Base-by-base conservation (phyloP, 1,140 invertebrate genomes). In the Brachionus asplanchnoidis region DNA sequence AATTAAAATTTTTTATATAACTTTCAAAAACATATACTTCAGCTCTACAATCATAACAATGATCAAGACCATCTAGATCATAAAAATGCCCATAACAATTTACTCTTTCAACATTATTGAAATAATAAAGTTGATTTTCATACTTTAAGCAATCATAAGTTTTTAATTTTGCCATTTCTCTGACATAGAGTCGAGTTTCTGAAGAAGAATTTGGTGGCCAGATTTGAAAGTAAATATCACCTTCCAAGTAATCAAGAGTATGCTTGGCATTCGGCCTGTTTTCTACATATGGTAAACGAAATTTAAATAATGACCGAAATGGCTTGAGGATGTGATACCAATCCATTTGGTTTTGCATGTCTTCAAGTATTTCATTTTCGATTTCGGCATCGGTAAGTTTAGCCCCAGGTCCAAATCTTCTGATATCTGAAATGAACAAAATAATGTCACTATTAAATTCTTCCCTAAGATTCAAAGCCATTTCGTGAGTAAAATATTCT, bases 21-120 rank as follows among this genome's bases (percentile, higher is more conserved):
- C 56, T 26, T 78, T 78, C 44, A 53, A 78, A 53, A 3, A 78
- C 46, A 32, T 14, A 78, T 7, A 78, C 28, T 53, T 78, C 75
- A n/a, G 75, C 75, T 53, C 75, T 50, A 78, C 75, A 78, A 56
- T 78, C 75, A 17, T 78, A 78, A n/a, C 75, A 78, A 78, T 78
- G 75, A 53, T 78, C 75, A 9, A 78, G 46, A 20, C 75, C 75
- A 53, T 78, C 46, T 28, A 53, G 6, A 53, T 32, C 17, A 50
- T 28, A 53, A 53, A 32, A n/a, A n/a, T 78, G 75, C 28, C 36
- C 23, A 53, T 78, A 78, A 17, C 46, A 78, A n/a, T 12, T 53
- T 7, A 78, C 46, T 78, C 75, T 53, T 53, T 53, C 46, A n/a
- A 28, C 46, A 78, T 78, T 78, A 17, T 78, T 50, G 53, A 78